Evolutionary conservation across 92 coral and sea anemone genomes (phyloP).

Genomic region (Scolanthus callimorphus): DNA sequence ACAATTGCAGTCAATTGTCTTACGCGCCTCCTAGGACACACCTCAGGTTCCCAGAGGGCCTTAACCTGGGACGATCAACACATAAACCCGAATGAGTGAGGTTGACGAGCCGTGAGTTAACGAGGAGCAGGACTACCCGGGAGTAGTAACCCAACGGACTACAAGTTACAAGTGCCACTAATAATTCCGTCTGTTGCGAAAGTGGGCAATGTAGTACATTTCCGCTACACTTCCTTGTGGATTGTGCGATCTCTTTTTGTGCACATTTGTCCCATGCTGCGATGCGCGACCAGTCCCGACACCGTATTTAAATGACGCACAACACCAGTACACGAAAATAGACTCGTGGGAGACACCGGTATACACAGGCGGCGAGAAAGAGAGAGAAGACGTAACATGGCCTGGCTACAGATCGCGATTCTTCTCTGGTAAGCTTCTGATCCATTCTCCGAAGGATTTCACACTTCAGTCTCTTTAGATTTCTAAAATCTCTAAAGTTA

Average conservation of each 20-base stretch:
- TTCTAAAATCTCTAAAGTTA: neutral
- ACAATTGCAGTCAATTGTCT: conserved; percentile 95
- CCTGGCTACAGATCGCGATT: neutral
- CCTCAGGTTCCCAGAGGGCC: conserved; percentile 55
- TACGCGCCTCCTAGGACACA: conserved; percentile 58
- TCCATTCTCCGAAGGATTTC: no score
- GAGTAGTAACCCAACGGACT: no score
- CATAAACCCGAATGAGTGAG: conserved; percentile 5
- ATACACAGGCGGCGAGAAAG: neutral
- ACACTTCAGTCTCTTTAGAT: neutral
- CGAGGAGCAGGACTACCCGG: no score
- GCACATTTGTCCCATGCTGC: conserved; percentile 68
- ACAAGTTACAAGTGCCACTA: conserved; percentile 31
- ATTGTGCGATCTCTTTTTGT: conserved; percentile 60
- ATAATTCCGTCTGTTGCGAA: conserved; percentile 45
- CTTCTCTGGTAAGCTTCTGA: neutral
- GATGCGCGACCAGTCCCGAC: conserved; percentile 72
- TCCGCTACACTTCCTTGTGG: conserved; percentile 93
- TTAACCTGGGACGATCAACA: conserved; percentile 14
- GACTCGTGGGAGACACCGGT: neutral
- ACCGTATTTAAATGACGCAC: conserved; percentile 64
- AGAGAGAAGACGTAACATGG: neutral
- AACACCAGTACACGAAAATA: conserved; percentile 55
- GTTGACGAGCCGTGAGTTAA: no score
- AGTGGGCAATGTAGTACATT: conserved; percentile 87